phyloP scores from a whole-genome alignment of 2,888 invertebrate genomes.

The Hirtodrosophila cameraria region DNA sequence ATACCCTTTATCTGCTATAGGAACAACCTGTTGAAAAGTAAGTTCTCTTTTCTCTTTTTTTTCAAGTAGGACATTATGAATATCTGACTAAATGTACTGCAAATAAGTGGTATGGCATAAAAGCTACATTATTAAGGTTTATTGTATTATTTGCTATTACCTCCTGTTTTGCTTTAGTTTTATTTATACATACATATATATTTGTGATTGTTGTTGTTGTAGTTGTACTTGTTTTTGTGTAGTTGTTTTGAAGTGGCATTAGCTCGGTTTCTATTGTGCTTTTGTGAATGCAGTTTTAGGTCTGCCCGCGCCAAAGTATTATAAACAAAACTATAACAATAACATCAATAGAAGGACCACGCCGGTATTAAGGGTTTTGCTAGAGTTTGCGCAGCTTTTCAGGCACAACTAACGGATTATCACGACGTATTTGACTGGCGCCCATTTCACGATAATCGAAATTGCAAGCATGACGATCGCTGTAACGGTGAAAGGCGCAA shows the following conservation, averaged over 20 bases:
- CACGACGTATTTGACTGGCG: slow-evolving; percentile 61
- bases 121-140: slow-evolving; percentile 27
- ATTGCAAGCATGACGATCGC: slow-evolving; percentile 65
- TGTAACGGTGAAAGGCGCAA: slow-evolving; percentile 61
- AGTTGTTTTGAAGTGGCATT: slow-evolving; percentile 1
- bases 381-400: slow-evolving; percentile 55
- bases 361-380: not conserved
- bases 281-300: slow-evolving; percentile 1
- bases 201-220: slow-evolving; percentile 10
- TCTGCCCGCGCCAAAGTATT: slow-evolving; percentile 21
- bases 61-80: too few species aligned
- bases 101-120: not conserved
- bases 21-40: too few species aligned
- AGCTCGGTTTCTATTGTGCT: not conserved
- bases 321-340: slow-evolving; percentile 26
- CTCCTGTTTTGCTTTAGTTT: not conserved
- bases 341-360: slow-evolving; percentile 13
- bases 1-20: too few species aligned
- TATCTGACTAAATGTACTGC: too few species aligned
- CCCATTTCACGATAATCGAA: slow-evolving; percentile 67
- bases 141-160: slow-evolving; percentile 19
- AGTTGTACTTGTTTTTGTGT: slow-evolving; percentile 3
- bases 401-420: slow-evolving; percentile 54
- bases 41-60: too few species aligned
- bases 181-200: slow-evolving; percentile 11